Conservation (phyloP, 30 jellyfish, hydroid and myxozoan species). For the Cassiopea andromeda region DNA sequence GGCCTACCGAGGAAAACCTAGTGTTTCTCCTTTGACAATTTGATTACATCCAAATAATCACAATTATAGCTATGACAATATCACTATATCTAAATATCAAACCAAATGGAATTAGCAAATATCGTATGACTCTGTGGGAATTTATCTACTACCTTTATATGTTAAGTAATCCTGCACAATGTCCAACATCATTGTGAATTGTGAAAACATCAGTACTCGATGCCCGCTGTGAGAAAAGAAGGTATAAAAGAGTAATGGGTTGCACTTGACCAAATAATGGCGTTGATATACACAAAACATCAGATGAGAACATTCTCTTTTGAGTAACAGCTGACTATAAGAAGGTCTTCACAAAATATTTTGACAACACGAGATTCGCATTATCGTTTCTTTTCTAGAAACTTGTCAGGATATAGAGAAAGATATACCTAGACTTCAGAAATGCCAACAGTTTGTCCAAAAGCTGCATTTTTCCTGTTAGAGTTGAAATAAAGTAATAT, state of each 20-base stretch:
- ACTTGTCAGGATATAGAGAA: neutral
- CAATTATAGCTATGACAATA: too few species aligned
- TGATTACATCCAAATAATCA: too few species aligned
- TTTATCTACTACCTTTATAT: conserved; percentile 66
- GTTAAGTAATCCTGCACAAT: conserved; percentile 93
- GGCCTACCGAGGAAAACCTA: too few species aligned
- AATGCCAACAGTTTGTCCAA: conserved; percentile 66
- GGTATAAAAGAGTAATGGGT: neutral
- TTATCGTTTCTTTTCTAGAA: too few species aligned
- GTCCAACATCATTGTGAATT: conserved; percentile 92
- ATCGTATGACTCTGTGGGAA: neutral
- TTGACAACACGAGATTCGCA: too few species aligned
- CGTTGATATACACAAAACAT: too few species aligned
- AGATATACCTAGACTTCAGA: conserved; percentile 56
- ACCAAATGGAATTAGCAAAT: neutral
- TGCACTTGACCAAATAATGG: too few species aligned
- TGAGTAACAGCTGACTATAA: too few species aligned
- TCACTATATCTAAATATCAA: too few species aligned
- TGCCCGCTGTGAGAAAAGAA: conserved; percentile 69
- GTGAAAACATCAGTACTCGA: conserved; percentile 91
- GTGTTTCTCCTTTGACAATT: too few species aligned
- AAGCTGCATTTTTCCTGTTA: conserved; percentile 61
- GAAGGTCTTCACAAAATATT: too few species aligned
- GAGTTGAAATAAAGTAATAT: neutral
- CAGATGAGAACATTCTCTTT: too few species aligned